Conservation (phyloP, 2,888 invertebrate genomes). For the Unio delphinus region DNA sequence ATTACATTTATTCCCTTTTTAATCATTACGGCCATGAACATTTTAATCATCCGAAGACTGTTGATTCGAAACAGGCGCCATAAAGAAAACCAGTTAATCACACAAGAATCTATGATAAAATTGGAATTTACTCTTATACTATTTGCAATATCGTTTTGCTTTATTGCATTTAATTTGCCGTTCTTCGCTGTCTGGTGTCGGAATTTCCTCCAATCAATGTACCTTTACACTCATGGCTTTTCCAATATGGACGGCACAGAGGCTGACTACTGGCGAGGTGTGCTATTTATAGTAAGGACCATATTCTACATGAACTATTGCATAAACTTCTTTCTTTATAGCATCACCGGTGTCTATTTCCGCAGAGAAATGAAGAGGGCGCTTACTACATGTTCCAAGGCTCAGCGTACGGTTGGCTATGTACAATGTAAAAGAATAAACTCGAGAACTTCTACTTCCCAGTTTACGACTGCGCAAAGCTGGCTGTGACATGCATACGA, state of each 20-base stretch:
- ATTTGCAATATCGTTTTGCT: conserved; percentile 63
- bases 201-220: conserved; percentile 20
- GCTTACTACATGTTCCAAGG: conserved; percentile 10
- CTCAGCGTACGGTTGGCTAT: not conserved
- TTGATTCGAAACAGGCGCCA: conserved; percentile 33
- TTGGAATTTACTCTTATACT: conserved; percentile 65
- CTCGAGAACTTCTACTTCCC: too few species aligned
- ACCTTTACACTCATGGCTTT: conserved; percentile 3
- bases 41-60: conserved; percentile 50
- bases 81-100: conserved; percentile 34
- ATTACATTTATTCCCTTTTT: conserved; percentile 59
- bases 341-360: conserved; percentile 64
- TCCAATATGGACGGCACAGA: conserved; percentile 1
- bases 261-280: conserved; percentile 40
- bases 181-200: conserved; percentile 62
- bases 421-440: not conserved
- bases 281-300: conserved; percentile 52
- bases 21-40: conserved; percentile 56
- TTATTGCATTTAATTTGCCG: conserved; percentile 65
- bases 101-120: conserved; percentile 57
- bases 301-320: conserved; percentile 67
- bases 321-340: conserved; percentile 66
- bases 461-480: too few species aligned
- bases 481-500: too few species aligned
- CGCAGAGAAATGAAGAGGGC: conserved; percentile 50